Evolutionary conservation across 53 echinoderm and acorn worm species (phyloP), one percentile per base, ranked within the genome.

Genomic region (Echinarachnius parma): DNA sequence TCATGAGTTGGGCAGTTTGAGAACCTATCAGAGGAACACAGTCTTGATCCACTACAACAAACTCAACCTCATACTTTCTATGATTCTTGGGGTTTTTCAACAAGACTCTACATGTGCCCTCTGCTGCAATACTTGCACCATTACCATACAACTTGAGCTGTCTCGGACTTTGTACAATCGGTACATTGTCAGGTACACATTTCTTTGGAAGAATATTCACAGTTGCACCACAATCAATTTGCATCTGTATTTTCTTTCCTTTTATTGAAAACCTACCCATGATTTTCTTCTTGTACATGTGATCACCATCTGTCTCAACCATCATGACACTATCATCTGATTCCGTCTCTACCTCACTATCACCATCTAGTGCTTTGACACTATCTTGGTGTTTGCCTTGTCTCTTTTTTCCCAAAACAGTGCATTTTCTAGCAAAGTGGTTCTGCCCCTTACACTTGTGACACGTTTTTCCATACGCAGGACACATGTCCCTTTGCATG

Each of bases 1-100:
- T 31, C 80, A 80, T 80, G 28, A 34, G 67, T 56, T 80, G 80
- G 11, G 80, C 60, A 31, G 80, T 80, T 21, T 22, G 24, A n/a
- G 66, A 53, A 33, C 79, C 67, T 26, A 67, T 34, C 23, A 79
- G 23, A 61, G 62, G 79, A 4, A 50, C 20, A 19, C 20, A 50
- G 20, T 50, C 20, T 19, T 50, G 52, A 18, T 50, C 52, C 18
- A 50, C 52, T 13, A 50, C 52, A 50, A 50, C 52, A 50, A 50
- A 50, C 18, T 50, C 52, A 10, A 50, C 20, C 13, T 50, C 52
- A 50, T 50, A 50, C 5, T 19, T 50, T 19, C 13, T 50, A 19
- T 50, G 52, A 18, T 50, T 50, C 52, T 50, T 50, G 13, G 52
- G 52, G 52, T 50, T 50, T 50, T 50, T 10, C 18, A 50, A 1